Base-by-base conservation (phyloP, 2,888 invertebrate genomes). In the Hypomecis atomaria region DNA sequence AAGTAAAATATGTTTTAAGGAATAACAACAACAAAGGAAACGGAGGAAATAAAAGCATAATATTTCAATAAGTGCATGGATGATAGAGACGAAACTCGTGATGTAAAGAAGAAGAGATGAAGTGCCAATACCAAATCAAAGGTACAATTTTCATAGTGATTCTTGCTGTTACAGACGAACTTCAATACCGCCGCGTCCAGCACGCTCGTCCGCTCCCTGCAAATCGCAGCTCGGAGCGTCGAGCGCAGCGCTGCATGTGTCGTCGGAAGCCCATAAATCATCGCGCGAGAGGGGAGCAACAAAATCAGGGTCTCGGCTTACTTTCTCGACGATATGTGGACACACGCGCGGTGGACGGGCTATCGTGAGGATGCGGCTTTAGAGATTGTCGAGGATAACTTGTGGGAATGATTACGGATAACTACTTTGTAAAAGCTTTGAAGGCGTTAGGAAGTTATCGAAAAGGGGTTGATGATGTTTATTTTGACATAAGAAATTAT, bases 231-330 rank as follows among this genome's bases (percentile, higher is more conserved):
- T 88, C 84, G 83, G 74, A 84, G 81, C 86, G 83, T 77, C 80
- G 82, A 79, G 84, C 87, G 86, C 89, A 87, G 82, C 89, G 88
- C 88, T 90, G 92, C 90, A 91, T 90, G 91, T 92, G 92, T 90
- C 90, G 88, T 87, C 83, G 82, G 84, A 81, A 78, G 80, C 75
- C 72, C 81, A 86, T 91, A 90, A 90, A 91, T 92, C 92, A 92
- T 90, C 81, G 76, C 78, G 79, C 75, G 73, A 72, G 76, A 82
- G 82, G 82, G 76, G 79, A 76, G 79, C 76, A 83, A 61, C 84
- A 78, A 79, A 85, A 86, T 83, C 86, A 84, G 86, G 85, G 82
- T 71, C 83, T 82, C 83, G 79, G 84, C 84, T 86, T 87, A 87
- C 89, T 88, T 88, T 87, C 88, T 82, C 87, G 81, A 72, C 59